A percentile compares a stretch with the other conserved stretches of the same genome.
Conservation (phyloP, 2,113 vertebrate genomes). For the Mastomys coucha region DNA sequence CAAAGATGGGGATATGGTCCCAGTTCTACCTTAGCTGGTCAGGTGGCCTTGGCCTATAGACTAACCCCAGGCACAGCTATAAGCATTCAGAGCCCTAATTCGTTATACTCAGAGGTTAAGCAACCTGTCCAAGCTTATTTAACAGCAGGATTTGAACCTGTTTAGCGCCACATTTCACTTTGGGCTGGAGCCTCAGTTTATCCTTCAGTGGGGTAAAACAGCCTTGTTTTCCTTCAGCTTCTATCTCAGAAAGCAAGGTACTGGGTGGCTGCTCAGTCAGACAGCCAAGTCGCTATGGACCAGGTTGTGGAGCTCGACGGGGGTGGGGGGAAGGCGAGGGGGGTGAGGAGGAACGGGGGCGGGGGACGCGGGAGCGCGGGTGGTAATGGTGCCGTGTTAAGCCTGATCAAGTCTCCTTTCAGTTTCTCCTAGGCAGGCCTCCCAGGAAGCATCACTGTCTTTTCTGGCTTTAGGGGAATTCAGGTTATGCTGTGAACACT, state of each 20-base stretch:
- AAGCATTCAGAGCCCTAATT: too few relatives aligned
- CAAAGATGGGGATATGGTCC: background rate
- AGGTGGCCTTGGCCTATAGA: background rate
- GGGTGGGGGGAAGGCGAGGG: too few relatives aligned
- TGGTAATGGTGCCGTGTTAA: too few relatives aligned
- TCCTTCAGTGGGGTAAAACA: background rate
- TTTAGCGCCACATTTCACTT: background rate
- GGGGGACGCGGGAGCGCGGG: too few relatives aligned
- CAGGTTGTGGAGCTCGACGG: background rate
- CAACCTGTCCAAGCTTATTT: background rate
- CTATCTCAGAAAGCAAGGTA: background rate
- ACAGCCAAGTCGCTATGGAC: background rate
- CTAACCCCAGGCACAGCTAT: background rate
- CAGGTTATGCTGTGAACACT: background rate
- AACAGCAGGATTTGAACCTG: background rate
- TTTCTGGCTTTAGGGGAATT: background rate
- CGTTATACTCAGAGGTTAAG: background rate
- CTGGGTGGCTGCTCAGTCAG: background rate
- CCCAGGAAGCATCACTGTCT: background rate
- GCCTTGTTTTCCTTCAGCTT: background rate
- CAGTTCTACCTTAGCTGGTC: background rate
- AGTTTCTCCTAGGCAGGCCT: background rate
- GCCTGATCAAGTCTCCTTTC: background rate
- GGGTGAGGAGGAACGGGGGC: too few relatives aligned
- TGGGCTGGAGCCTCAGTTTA: background rate